Percentiles rank a stretch among this genome's conserved stretches.
Evolutionary conservation across 2,113 vertebrate genomes (phyloP).

Genomic region (Psittacus erithacus): DNA sequence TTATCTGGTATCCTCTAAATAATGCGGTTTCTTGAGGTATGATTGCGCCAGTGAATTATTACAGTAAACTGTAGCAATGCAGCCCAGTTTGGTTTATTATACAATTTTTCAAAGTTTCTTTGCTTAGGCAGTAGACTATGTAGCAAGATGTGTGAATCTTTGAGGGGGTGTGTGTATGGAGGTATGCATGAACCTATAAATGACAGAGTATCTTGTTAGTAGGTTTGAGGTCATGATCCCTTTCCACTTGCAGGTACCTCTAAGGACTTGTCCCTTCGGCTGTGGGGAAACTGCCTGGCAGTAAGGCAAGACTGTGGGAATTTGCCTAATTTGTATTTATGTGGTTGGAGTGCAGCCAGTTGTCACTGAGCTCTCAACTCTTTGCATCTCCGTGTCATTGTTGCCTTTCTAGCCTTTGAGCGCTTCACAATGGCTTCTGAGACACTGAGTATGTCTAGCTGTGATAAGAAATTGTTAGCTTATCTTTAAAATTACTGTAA

Average conservation of each 20-base stretch:
- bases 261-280: not conserved
- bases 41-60: not conserved
- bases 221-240: not conserved
- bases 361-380: slow-evolving; percentile 11
- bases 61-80: not conserved
- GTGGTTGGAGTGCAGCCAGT: slow-evolving; percentile 16
- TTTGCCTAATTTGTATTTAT: slow-evolving; percentile 24
- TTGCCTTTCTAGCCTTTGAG: not conserved
- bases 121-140: not conserved
- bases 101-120: not conserved
- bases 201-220: not conserved
- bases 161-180: not conserved
- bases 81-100: not conserved
- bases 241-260: slow-evolving; percentile 11
- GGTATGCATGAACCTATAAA: not conserved
- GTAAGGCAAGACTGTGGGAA: slow-evolving; percentile 11
- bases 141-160: not conserved
- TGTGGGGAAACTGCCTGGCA: slow-evolving; percentile 31
- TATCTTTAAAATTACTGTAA: not conserved
- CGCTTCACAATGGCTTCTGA: not conserved
- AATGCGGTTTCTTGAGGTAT: not conserved
- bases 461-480: not conserved
- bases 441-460: not conserved
- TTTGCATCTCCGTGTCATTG: not conserved
- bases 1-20: not conserved